phyloP scores from a whole-genome alignment of 2,797 vertebrate species.

The Poecilia wingei region DNA sequence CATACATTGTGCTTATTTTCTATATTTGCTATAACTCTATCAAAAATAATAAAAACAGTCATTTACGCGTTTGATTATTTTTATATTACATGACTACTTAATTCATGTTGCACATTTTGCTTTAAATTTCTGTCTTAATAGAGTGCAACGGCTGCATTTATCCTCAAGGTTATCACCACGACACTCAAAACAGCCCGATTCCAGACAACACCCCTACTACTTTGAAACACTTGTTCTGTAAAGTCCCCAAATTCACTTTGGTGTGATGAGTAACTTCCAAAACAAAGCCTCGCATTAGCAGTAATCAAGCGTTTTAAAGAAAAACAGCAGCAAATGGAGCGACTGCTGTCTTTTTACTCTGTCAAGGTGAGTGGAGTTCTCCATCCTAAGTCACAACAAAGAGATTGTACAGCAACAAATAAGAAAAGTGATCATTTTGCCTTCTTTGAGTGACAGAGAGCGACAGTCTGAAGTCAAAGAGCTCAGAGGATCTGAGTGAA shows the following conservation, averaged over 20 bases:
- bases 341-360: constrained; percentile 18
- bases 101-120: not conserved
- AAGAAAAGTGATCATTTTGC: constrained; percentile 61
- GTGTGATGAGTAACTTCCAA: constrained; percentile 14
- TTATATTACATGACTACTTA: not conserved
- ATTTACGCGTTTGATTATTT: not conserved
- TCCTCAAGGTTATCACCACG: not conserved
- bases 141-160: not conserved
- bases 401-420: constrained; percentile 28
- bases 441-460: constrained; percentile 71
- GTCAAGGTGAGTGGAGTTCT: not conserved
- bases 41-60: not conserved
- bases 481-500: constrained; percentile 70
- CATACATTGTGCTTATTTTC: not conserved
- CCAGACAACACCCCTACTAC: not conserved
- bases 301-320: constrained; percentile 10
- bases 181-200: not conserved
- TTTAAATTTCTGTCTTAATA: not conserved
- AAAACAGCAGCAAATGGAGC: constrained; percentile 9
- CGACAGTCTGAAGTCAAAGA: constrained; percentile 76
- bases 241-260: constrained; percentile 2
- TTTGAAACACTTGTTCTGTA: constrained; percentile 13
- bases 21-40: not conserved
- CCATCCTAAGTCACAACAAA: constrained; percentile 17
- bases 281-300: constrained; percentile 16